Evolutionary conservation across 1,140 invertebrate species (phyloP), one percentile per base, ranked within the genome.

Genomic region (Olivierus martensii): DNA sequence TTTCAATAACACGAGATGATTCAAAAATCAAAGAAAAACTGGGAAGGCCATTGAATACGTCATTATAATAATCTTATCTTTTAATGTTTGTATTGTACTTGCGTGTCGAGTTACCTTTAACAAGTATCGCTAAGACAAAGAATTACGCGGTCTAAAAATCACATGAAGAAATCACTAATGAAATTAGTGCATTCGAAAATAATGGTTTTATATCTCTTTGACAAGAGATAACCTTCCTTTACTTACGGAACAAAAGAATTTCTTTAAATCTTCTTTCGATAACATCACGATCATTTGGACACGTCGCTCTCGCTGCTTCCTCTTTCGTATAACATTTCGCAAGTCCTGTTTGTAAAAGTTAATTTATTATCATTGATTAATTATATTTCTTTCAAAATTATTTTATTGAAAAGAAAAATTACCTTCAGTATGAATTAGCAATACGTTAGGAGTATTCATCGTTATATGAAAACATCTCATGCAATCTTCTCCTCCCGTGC

Each of bases 261-360:
- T 58, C 57, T 42, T 62, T 61, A 38, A 61, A 62, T 22, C 57
- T 51, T 34, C 49, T 53, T 39, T 62, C 61, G 19, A 52, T n/a
- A 2, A 62, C 51, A 37, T 56, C 60, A 46, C 54, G 51, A n/a
- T 63, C 65, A 22, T 66, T 63, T 9, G 75, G 76, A 66, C 80
- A 82, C 7, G 76, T 78, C 17, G 67, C 69, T 56, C 74, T 64
- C 3, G 79, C 79, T 3, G 71, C 70, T 52, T 73, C 72, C 64
- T 79, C 77, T 48, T 72, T 75, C 2, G 72, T 77, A 63, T 79
- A 81, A 64, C 79, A 82, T 61, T 72, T 76, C 58, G 76, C 76
- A 48, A 77, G 63, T 55, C 73, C 73, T 58, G 28, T 28, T 28
- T 28, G 9, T 28, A 28, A 28, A 28, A 28, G 28, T 6, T 4